A percentile compares a stretch with the other conserved stretches of the same genome.
Conservation (phyloP, 2,113 vertebrate genomes). For the Silurus asotus region DNA sequence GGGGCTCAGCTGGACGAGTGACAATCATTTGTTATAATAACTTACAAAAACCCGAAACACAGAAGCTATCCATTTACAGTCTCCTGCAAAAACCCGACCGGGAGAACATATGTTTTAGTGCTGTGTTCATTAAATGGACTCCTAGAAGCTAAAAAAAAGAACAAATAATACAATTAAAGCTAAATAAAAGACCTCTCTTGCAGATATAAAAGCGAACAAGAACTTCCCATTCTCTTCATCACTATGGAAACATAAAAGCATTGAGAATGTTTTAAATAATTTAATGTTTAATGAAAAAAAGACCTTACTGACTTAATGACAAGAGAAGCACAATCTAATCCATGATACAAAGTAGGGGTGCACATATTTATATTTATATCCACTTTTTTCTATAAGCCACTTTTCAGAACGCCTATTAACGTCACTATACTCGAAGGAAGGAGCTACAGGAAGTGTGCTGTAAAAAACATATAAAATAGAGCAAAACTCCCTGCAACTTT, state of each 20-base stretch:
- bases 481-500: neutral
- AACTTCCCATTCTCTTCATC: neutral
- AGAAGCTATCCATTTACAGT: neutral
- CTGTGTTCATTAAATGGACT: neutral
- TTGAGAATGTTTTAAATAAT: neutral
- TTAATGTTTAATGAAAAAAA: neutral
- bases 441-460: neutral
- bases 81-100: neutral
- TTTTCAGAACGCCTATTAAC: neutral
- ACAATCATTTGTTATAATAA: conserved; percentile 55
- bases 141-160: neutral
- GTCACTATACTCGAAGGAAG: neutral
- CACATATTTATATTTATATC: neutral
- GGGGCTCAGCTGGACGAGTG: conserved; percentile 60
- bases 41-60: neutral
- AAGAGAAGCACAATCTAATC: neutral
- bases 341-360: neutral
- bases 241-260: neutral
- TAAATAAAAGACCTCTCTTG: neutral
- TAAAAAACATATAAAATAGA: neutral
- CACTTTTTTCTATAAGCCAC: no score
- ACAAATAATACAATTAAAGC: conserved; percentile 1
- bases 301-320: neutral
- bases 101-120: neutral
- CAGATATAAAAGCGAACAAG: neutral